Percentiles rank a stretch among this genome's conserved stretches.
These are phyloP conservation scores for Macroglossus sobrinus DNA, from an alignment of 2,113 vertebrate species.

Conservation along the genomic window DNA sequence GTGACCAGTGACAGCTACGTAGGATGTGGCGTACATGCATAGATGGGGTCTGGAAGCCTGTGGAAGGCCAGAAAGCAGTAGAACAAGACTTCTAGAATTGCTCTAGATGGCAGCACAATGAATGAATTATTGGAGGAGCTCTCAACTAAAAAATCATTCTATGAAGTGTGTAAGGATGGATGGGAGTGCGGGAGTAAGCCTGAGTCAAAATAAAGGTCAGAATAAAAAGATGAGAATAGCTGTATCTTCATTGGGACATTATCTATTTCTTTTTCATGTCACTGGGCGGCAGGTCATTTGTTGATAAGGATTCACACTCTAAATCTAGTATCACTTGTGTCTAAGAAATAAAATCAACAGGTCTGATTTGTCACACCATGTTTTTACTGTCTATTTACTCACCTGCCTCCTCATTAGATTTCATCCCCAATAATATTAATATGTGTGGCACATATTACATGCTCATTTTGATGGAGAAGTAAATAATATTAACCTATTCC, in stretches of 20 bases:
- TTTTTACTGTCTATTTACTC: not conserved
- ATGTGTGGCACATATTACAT: not conserved
- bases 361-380: not conserved
- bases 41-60: not conserved
- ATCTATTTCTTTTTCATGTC: not conserved
- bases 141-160: too few relatives aligned
- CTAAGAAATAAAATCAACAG: not conserved
- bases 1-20: not conserved
- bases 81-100: not conserved
- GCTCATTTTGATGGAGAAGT: not conserved
- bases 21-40: not conserved
- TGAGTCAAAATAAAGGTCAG: not conserved
- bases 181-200: not conserved
- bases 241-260: not conserved
- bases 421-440: not conserved
- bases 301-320: not conserved
- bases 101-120: too few relatives aligned
- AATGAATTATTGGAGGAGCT: not conserved
- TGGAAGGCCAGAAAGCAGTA: not conserved
- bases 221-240: not conserved
- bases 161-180: not conserved
- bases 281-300: not conserved
- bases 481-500: not conserved
- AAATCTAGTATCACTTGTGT: not conserved
- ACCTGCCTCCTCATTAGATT: not conserved